Base-by-base conservation (phyloP, 2,888 invertebrate genomes). In the Camptogramma bilineatum region DNA sequence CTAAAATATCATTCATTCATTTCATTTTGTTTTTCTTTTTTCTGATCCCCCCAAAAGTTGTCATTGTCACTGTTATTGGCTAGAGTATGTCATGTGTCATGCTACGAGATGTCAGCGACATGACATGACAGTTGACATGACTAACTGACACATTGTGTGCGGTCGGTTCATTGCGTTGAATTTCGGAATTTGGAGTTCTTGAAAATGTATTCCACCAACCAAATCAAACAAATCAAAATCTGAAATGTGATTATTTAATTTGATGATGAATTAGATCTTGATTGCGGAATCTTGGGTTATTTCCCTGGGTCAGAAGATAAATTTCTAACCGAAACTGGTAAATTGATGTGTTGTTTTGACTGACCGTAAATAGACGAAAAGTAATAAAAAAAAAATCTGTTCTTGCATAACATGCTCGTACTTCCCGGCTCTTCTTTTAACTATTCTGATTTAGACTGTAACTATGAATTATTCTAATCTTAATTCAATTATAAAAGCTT, bases 401-500 rank as follows among this genome's bases (percentile, higher is more conserved):
- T 82, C 83, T 88, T 88, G 83, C 83, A 87, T 87, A 83, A 88
- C 80, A 84, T 85, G 83, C 76, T 78, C 64, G 77, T 76, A 72
- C 74, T 71, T 68, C 63, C 70, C 71, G 73, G 72, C 64, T 63
- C 57, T 53, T 63, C 47, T 60, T 70, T 66, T 42, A 60, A 52
- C 52, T 64, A 39, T 65, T 7, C 3, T 19, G 4, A 44, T 10
- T 42, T 44, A 39, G 24, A 28, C n/a, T 66, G 59, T 80, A 84
- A 88, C 75, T 79, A 92, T 92, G 91, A 90, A 85, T 86, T 82
- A 74, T 82, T 82, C 82, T 55, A 84, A 80, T 80, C 68, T 84
- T 59, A 81, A 78, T 79, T 66, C 82, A 68, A 68, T 87, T 66
- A 70, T 88, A 55, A 83, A 79, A 62, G 78, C 81, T 61, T 86